Base-by-base conservation (phyloP, 2,797 vertebrate species). In the Xenentodon cancila region DNA sequence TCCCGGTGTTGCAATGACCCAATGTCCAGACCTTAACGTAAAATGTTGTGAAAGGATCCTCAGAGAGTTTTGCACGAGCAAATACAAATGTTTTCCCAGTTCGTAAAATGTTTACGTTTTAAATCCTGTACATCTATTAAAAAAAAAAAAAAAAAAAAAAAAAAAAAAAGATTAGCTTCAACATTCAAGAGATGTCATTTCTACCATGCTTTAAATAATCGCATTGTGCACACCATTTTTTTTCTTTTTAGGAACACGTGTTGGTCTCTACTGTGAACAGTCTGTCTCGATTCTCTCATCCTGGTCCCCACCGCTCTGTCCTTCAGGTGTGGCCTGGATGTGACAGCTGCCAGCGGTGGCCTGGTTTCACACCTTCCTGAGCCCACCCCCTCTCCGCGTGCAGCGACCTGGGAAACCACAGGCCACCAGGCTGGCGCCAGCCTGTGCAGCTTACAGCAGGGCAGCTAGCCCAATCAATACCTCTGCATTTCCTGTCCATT, bases 401-500 rank as follows among this genome's bases (percentile, higher is more conserved):
- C 89, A 84, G 88, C 89, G 84, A 92, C 93, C 93, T 93, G 94
- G 94, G 94, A 97, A 98, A 98, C 97, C 97, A 93, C 97, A 94
- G 94, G 95, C 94, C 94, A 95, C 95, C 93, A 83, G 93, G 90
- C 95, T 97, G 97, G 97, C 97, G 97, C 97, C 97, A 95, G 94
- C 92, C 90, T 90, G 83, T 48, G 67, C 84, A 85, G 71, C 82
- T 85, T 79, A 56, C 71, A 81, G 85, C 84, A 89, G 83, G 82
- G 88, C 91, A 88, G 86, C 84, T 83, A 90, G 92, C 92, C 94
- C 94, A 94, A 99, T 99, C 97, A 95, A 99, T 99, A 98, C 90
- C 85, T 86, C 93, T 95, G 96, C 95, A 95, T 96, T 99, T 99
- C 97, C 97, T 98, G 96, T 97, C 96, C 96, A 99, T 99, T 98